Conservation (phyloP, 2,113 vertebrate genomes). For the Clarias macrocephalus region DNA sequence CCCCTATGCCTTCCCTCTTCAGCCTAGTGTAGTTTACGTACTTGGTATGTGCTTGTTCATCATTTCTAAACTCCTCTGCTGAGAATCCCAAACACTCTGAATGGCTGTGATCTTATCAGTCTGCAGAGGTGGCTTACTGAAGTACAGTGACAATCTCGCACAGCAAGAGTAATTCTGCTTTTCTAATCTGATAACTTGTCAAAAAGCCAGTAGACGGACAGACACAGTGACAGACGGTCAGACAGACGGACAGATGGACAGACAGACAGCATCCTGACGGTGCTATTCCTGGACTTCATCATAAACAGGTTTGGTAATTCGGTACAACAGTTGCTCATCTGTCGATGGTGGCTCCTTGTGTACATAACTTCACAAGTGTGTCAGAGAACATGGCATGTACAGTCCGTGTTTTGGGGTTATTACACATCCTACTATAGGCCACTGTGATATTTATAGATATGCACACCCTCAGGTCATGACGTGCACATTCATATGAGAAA, state of each 20-base stretch:
- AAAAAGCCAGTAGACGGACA: background rate
- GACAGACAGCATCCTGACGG: background rate
- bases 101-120: constrained; percentile 1
- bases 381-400: background rate
- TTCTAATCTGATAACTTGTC: background rate
- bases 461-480: no score
- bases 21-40: background rate
- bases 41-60: constrained; percentile 49
- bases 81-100: background rate
- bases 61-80: constrained; percentile 50
- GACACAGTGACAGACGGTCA: background rate
- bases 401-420: background rate
- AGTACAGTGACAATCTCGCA: background rate
- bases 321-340: constrained; percentile 19
- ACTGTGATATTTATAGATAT: background rate
- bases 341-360: background rate
- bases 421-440: background rate
- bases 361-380: background rate
- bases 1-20: background rate
- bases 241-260: background rate
- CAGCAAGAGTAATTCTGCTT: background rate
- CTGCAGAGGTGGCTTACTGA: background rate
- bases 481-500: no score
- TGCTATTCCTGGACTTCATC: constrained; percentile 33
- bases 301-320: constrained; percentile 26